Evolutionary conservation across 2,797 vertebrate species (phyloP), one percentile per base, ranked within the genome.

Genomic region (Pelobates cultripes): DNA sequence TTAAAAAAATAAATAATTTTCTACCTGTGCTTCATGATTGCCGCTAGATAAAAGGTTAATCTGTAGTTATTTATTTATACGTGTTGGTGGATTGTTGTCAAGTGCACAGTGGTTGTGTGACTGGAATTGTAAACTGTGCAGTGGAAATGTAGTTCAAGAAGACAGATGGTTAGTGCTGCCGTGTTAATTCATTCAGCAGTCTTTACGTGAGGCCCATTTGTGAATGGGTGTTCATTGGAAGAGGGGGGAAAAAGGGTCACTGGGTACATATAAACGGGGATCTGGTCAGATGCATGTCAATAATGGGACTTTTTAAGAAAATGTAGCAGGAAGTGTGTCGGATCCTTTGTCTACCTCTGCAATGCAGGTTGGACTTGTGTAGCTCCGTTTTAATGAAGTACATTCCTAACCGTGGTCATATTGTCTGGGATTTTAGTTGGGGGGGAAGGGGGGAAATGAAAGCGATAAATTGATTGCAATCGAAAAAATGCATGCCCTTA

Each of bases 351-450:
- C 94, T 77, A 90, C 91, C 94, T 95, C 97, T 94, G 97, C 97
- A 98, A 97, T 99, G 97, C 97, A 97, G 97, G 95, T 96, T 95
- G 95, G 93, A 95, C 90, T 92, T 84, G 92, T 93, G 94, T 94
- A 94, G 95, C 93, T 92, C 93, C 89, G 93, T 96, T 95, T 96
- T 96, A 97, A 97, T 96, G 95, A 96, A 92, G 94, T 94, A 91
- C 94, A 96, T 97, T 97, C 96, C 95, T 92, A 92, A 94, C 91
- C 84, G 92, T 86, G 94, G 86, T 74, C 12, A n/a, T 45, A 57
- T 43, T 57, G 5, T 70, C 53, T 61, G 7, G 42, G 66, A 86
- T 87, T 80, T 83, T 5, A 28, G 84, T 51, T 51, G 85, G 86
- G 86, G 85, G 85, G n/a, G n/a, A 86, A 85, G 85, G 89, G 86